Percentiles rank a stretch among this genome's conserved stretches.
Evolutionary conservation across 2,888 invertebrate genomes (phyloP).

Genomic region (Ypsolopha sequella): DNA sequence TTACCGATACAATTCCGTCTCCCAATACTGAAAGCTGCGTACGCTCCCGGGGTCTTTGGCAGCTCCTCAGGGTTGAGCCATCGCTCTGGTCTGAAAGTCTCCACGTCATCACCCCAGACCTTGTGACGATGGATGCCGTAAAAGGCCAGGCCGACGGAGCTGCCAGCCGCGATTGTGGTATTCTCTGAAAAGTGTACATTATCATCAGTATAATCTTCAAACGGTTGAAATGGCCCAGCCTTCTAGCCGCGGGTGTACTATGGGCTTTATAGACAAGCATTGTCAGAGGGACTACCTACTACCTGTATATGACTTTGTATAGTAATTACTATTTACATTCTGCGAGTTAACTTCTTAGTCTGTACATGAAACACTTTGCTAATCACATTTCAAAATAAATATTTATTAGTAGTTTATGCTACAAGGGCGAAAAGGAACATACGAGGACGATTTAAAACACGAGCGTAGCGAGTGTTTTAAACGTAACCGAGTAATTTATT

Average conservation of each 20-base stretch:
- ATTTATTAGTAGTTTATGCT: no score
- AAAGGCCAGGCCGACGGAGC: conserved; percentile 29
- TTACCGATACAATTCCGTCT: conserved; percentile 41
- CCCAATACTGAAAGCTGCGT: conserved; percentile 36
- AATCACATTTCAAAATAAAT: no score
- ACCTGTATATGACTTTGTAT: no score
- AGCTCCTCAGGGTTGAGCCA: conserved; percentile 31
- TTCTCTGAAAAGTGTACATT: conserved; percentile 19
- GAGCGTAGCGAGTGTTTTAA: no score
- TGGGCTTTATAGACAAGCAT: no score
- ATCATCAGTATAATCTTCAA: background rate
- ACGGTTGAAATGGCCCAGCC: background rate
- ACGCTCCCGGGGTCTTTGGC: conserved; percentile 30
- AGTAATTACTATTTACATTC: no score
- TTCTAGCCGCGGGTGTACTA: background rate
- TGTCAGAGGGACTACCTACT: no score
- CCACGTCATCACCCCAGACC: conserved; percentile 32
- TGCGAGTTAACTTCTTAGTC: no score
- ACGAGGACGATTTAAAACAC: no score
- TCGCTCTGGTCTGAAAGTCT: conserved; percentile 37
- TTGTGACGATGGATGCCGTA: conserved; percentile 36
- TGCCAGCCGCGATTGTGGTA: conserved; percentile 30
- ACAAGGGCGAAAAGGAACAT: no score
- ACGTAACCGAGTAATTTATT: no score
- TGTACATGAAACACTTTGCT: no score